A percentile compares a stretch with the other conserved stretches of the same genome.
These are phyloP conservation scores for Oxyscelio sp. DNA, from an alignment of 2,888 invertebrate species.

Conservation along the genomic window DNA sequence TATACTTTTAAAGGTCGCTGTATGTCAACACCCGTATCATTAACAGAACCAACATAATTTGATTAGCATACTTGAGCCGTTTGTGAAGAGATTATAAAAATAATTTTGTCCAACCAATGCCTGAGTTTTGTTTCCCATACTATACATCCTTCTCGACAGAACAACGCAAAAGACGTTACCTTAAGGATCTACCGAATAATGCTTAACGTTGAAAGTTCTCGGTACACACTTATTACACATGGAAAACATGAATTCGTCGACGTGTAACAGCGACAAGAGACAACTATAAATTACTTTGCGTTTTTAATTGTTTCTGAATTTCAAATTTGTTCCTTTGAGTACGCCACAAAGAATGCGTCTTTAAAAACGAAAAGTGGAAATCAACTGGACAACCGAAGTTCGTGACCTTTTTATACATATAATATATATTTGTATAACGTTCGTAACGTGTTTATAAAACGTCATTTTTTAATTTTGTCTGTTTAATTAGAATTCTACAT, in stretches of 20 bases:
- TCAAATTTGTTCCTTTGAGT: background rate
- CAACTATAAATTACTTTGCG: slow-evolving; percentile 17
- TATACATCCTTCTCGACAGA: too few species aligned
- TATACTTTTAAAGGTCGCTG: too few species aligned
- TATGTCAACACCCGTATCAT: too few species aligned
- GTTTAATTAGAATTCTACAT: slow-evolving; percentile 59
- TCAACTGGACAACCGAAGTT: slow-evolving; percentile 15
- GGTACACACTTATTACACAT: slow-evolving; percentile 40
- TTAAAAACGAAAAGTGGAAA: background rate
- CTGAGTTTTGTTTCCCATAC: too few species aligned
- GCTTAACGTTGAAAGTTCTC: slow-evolving; percentile 31
- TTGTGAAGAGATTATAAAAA: too few species aligned
- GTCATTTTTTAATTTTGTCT: slow-evolving; percentile 60
- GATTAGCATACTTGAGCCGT: too few species aligned
- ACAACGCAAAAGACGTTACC: background rate
- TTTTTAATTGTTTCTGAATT: background rate
- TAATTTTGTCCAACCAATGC: too few species aligned
- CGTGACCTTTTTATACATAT: slow-evolving; percentile 36
- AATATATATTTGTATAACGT: slow-evolving; percentile 68
- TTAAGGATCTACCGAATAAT: slow-evolving; percentile 2
- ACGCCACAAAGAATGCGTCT: background rate
- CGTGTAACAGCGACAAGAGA: slow-evolving; percentile 46
- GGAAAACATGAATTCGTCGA: slow-evolving; percentile 40
- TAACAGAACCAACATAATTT: too few species aligned
- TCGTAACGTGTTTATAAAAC: slow-evolving; percentile 71